Conservation (phyloP, 2,888 invertebrate species). For the Strigamia maritima region DNA sequence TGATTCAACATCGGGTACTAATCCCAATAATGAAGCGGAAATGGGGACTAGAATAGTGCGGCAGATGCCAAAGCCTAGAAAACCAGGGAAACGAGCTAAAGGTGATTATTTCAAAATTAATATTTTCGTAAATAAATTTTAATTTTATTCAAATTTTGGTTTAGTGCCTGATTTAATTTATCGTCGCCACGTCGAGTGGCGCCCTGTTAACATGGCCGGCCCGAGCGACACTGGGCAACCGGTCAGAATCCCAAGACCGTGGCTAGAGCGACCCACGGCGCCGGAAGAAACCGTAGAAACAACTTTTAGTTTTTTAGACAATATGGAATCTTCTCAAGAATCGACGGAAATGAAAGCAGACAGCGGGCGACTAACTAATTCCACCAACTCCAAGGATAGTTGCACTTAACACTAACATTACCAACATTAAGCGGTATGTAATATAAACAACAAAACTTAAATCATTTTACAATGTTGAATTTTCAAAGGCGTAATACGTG, state of each 20-base stretch:
- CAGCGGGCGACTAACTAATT: conserved; percentile 24
- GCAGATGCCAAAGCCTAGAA: conserved; percentile 40
- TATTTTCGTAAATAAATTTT: neutral
- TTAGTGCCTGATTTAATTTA: conserved; percentile 43
- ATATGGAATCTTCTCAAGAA: conserved; percentile 43
- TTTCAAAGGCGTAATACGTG: neutral
- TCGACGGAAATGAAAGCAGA: conserved; percentile 39
- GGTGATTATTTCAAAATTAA: conserved; percentile 22
- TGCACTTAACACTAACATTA: conserved; percentile 19
- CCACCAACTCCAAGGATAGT: conserved; percentile 35
- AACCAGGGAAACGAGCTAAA: conserved; percentile 43
- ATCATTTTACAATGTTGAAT: neutral
- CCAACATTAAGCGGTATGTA: no score
- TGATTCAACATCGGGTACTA: conserved; percentile 42
- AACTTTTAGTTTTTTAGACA: conserved; percentile 42
- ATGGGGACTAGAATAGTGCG: neutral
- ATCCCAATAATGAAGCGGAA: conserved; percentile 29
- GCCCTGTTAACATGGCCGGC: neutral
- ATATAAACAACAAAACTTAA: neutral
- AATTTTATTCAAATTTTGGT: neutral
- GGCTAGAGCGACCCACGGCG: conserved; percentile 42
- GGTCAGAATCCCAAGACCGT: conserved; percentile 42
- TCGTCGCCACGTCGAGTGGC: conserved; percentile 41
- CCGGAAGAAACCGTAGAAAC: conserved; percentile 40
- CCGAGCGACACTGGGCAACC: neutral